Evolutionary conservation across 1,140 invertebrate species (phyloP).

Genomic region (Nephila pilipes): DNA sequence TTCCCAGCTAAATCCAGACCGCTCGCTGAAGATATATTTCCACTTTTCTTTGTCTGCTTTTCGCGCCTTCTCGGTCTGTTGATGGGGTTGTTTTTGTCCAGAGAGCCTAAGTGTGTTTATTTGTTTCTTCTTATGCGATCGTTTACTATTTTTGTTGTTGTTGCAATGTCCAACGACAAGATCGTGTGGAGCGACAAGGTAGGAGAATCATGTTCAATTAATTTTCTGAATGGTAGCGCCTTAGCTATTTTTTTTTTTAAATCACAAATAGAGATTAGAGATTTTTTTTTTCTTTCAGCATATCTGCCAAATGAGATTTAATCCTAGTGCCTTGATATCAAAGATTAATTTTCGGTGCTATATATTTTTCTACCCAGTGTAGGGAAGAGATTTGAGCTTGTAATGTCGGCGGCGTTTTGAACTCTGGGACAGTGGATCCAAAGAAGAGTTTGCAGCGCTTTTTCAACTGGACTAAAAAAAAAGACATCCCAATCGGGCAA

Average conservation of each 20-base stretch:
- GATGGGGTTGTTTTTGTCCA: slow-evolving; percentile 24
- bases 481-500: too few species aligned
- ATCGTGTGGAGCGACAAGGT: neutral
- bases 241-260: neutral
- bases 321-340: too few species aligned
- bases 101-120: neutral
- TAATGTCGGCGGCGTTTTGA: too few species aligned
- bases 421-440: too few species aligned
- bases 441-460: too few species aligned
- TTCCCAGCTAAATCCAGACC: neutral
- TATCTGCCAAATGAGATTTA: neutral
- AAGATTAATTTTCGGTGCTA: too few species aligned
- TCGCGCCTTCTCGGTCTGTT: slow-evolving; percentile 2
- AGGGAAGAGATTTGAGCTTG: too few species aligned
- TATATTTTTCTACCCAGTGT: too few species aligned
- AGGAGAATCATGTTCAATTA: slow-evolving; percentile 3
- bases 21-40: neutral
- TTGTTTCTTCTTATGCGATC: neutral
- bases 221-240: neutral
- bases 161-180: neutral
- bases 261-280: neutral
- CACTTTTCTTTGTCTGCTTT: neutral
- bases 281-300: neutral
- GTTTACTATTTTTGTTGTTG: neutral
- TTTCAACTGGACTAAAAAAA: too few species aligned